Evolutionary conservation across 2,113 vertebrate species (phyloP).

Genomic region (Rhinichthys klamathensis): DNA sequence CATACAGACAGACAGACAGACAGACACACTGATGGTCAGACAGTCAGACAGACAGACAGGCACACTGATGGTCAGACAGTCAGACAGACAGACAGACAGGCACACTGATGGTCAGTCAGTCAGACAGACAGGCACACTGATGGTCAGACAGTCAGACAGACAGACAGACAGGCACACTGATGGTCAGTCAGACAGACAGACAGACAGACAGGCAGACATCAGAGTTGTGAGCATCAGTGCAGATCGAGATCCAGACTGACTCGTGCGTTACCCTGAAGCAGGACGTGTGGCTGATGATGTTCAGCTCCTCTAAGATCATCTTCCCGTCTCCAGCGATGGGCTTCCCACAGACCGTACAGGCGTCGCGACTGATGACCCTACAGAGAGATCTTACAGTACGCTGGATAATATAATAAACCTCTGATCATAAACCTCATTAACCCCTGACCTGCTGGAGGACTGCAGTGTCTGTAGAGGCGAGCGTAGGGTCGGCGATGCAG

Average conservation of each 20-base stretch:
- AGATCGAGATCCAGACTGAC: neutral
- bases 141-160: neutral
- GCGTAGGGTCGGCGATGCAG: neutral
- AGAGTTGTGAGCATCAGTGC: no score
- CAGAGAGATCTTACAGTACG: neutral
- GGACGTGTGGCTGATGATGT: conserved; percentile 83
- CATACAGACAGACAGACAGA: neutral
- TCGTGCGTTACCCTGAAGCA: conserved; percentile 84
- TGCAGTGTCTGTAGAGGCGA: neutral
- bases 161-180: no score
- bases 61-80: conserved; percentile 73
- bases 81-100: no score
- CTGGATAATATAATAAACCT: neutral
- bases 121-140: conserved; percentile 74
- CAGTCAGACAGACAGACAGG: conserved; percentile 43
- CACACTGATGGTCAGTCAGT: no score
- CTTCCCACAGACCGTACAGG: conserved; percentile 84
- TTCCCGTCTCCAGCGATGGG: conserved; percentile 76
- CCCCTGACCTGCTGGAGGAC: conserved; percentile 38
- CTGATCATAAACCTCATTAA: neutral
- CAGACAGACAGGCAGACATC: no score
- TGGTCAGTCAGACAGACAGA: no score
- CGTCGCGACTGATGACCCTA: conserved; percentile 81
- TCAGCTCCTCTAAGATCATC: conserved; percentile 84
- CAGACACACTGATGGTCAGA: no score